phyloP scores from a whole-genome alignment of 2,113 vertebrate genomes.

The Myiozetetes cayanensis region DNA sequence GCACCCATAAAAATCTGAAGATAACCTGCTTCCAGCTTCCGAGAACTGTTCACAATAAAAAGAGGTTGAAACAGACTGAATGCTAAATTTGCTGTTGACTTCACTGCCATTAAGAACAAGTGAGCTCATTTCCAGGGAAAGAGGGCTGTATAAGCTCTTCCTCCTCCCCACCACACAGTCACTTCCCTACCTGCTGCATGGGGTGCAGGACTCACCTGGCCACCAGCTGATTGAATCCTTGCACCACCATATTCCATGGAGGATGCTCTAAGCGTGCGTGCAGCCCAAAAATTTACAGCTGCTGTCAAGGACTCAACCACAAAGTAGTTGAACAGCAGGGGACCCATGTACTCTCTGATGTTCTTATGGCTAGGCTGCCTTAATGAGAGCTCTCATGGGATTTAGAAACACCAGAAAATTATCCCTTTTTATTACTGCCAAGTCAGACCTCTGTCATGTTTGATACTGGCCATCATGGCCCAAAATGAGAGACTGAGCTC shows the following conservation, averaged over 20 bases:
- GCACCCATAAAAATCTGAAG: neutral
- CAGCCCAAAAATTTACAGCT: neutral
- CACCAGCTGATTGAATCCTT: neutral
- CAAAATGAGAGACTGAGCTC: neutral
- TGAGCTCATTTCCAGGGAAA: neutral
- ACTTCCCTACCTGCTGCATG: accelerated
- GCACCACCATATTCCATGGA: neutral
- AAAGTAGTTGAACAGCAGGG: neutral
- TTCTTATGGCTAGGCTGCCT: neutral
- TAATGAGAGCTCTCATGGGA: neutral
- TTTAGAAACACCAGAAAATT: neutral
- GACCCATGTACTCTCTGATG: neutral
- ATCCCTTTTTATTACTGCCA: neutral
- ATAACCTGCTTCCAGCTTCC: neutral
- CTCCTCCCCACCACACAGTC: neutral
- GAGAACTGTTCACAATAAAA: neutral
- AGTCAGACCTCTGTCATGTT: neutral
- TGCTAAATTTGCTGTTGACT: neutral
- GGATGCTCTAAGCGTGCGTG: neutral
- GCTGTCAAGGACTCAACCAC: neutral
- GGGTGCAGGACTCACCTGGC: neutral
- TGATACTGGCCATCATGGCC: neutral
- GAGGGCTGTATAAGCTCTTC: neutral
- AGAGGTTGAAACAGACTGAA: neutral
- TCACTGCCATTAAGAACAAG: neutral